These are phyloP conservation scores for Sycophila sp. DNA, from an alignment of 1,140 invertebrate genomes.

Conservation along the genomic window DNA sequence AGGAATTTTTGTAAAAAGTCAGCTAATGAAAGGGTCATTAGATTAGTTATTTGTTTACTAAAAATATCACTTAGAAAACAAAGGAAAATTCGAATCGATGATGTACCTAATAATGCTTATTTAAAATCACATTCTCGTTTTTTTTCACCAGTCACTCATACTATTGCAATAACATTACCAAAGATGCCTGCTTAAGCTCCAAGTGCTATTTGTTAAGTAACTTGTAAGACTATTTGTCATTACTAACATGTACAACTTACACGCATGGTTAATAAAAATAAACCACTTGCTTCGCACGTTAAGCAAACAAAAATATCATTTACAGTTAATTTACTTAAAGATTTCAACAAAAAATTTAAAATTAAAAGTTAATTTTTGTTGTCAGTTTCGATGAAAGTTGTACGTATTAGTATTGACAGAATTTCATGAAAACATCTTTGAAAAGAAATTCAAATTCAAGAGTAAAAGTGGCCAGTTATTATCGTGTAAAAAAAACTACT, in stretches of 20 bases:
- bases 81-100: background rate
- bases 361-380: too few relatives aligned
- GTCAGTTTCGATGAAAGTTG: too few relatives aligned
- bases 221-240: conserved; percentile 15
- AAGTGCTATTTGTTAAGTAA: conserved; percentile 23
- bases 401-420: conserved; percentile 8
- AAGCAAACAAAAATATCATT: too few relatives aligned
- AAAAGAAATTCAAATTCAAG: conserved; percentile 14
- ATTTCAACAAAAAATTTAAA: too few relatives aligned
- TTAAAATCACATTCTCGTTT: background rate
- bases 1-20: too few relatives aligned
- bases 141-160: background rate
- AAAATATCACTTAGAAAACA: background rate
- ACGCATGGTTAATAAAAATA: too few relatives aligned
- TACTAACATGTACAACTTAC: too few relatives aligned
- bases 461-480: too few relatives aligned
- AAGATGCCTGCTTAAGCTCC: conserved; percentile 42
- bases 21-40: background rate
- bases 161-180: conserved; percentile 37
- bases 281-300: too few relatives aligned
- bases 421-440: conserved; percentile 11
- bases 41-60: background rate
- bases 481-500: too few relatives aligned
- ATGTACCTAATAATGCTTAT: background rate
- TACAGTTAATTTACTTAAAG: too few relatives aligned